Percentiles rank a stretch among this genome's conserved stretches.
Evolutionary conservation across 2,888 invertebrate genomes (phyloP).

Genomic region (Lepidonotus clava): DNA sequence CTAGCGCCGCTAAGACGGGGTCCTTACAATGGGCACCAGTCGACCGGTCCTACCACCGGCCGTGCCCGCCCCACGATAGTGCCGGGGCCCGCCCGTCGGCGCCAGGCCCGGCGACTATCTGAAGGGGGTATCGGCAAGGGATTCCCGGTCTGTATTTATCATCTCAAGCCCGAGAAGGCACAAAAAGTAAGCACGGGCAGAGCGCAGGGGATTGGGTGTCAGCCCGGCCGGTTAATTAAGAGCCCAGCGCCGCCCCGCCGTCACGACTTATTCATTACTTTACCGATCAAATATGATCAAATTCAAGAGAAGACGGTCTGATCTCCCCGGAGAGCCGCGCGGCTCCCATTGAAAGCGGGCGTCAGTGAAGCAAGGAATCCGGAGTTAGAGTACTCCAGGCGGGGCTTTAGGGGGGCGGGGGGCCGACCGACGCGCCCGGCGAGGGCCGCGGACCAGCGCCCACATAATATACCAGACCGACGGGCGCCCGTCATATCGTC

Average conservation of each 20-base stretch:
- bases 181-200: conserved; percentile 30
- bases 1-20: conserved; percentile 8
- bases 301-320: background rate
- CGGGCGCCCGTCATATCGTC: conserved; percentile 43
- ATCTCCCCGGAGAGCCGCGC: background rate
- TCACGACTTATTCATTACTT: conserved; percentile 45
- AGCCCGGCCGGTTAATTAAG: conserved; percentile 44
- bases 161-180: background rate
- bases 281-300: conserved; percentile 54
- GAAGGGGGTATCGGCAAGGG: background rate
- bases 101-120: conserved; percentile 21
- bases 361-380: conserved; percentile 30
- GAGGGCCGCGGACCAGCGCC: background rate
- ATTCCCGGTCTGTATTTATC: conserved; percentile 43
- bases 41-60: no score
- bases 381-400: conserved; percentile 29
- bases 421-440: background rate
- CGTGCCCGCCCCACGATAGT: no score
- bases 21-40: conserved; percentile 31
- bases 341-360: conserved; percentile 21
- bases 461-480: background rate
- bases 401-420: background rate
- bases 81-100: no score
- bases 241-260: background rate
- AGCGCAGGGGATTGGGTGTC: conserved; percentile 19